Conservation (phyloP, 2,888 invertebrate genomes). For the Plebejus anna region DNA sequence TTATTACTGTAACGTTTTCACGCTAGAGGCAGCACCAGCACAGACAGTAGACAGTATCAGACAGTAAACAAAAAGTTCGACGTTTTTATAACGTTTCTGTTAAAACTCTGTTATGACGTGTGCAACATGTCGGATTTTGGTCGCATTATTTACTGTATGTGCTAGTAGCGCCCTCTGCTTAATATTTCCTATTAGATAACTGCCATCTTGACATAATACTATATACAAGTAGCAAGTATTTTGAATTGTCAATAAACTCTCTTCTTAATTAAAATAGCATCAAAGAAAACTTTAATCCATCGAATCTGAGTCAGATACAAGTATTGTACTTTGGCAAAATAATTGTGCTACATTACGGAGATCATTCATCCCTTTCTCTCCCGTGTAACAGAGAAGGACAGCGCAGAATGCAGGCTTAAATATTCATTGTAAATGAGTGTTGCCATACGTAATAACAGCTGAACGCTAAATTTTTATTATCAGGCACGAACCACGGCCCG, state of each 20-base stretch:
- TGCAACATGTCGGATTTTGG: no score
- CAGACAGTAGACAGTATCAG: no score
- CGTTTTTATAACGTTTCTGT: no score
- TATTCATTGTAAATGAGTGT: conserved; percentile 19
- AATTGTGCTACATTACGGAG: neutral
- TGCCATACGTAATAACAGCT: conserved; percentile 20
- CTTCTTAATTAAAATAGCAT: neutral
- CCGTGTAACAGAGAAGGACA: neutral
- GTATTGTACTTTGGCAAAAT: neutral
- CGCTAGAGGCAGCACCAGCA: no score
- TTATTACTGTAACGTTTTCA: no score
- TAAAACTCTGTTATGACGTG: no score
- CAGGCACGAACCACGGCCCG: conserved; percentile 5
- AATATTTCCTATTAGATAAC: neutral
- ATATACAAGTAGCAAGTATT: no score
- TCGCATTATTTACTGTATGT: no score
- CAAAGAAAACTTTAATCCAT: neutral
- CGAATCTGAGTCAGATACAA: conserved; percentile 1
- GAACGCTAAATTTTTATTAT: conserved; percentile 16
- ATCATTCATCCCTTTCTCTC: neutral
- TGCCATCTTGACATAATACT: neutral
- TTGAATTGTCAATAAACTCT: no score
- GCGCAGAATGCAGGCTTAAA: conserved; percentile 11
- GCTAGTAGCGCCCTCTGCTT: no score
- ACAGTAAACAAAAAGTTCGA: no score